Evolutionary conservation across 2,888 invertebrate genomes (phyloP), one percentile per base, ranked within the genome.

Genomic region (Sympetrum striolatum): DNA sequence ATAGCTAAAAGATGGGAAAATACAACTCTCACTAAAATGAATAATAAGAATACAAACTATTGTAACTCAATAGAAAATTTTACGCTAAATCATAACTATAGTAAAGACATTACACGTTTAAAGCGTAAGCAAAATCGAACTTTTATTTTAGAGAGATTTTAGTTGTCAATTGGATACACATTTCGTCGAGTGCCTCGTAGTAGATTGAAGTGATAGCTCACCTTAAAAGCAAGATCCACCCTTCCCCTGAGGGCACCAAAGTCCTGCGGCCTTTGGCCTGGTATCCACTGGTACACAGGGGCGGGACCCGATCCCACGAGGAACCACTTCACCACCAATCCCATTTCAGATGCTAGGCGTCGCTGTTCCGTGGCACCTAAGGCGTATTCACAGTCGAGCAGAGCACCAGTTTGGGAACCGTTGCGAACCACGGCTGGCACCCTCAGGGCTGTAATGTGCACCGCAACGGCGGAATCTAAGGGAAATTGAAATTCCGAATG

Each of bases 231-330:
- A 37, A 96, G 94, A 92, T 97, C 96, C 92, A 97, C 93, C 93
- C 95, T 94, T 90, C 95, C 94, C 92, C 94, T 94, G 91, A 95
- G 93, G 53, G 93, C 92, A 2, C 96, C 96, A 82, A 96, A 94
- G n/a, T 96, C 96, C 92, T 96, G 96, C 0, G 97, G 96, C 92
- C 95, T 95, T 91, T 95, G 95, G 2, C 96, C 96, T 2, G 96
- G 96, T 91, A 97, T 97, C 97, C 97, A 97, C 93, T 97, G 97
- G 93, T 97, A 97, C 25, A 97, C 96, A 0, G 96, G 95, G 90
- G 96, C 95, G 0, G 95, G 94, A 91, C 95, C 95, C 39, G 86
- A 86, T 92, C 96, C 95, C 93, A 95, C 96, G 92, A 95, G 95
- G 93, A 96, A 97, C 97, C 97, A 97, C 93, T 97, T 97, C 14